Evolutionary conservation across 2,888 invertebrate species (phyloP).

Genomic region (Euclidia mi): DNA sequence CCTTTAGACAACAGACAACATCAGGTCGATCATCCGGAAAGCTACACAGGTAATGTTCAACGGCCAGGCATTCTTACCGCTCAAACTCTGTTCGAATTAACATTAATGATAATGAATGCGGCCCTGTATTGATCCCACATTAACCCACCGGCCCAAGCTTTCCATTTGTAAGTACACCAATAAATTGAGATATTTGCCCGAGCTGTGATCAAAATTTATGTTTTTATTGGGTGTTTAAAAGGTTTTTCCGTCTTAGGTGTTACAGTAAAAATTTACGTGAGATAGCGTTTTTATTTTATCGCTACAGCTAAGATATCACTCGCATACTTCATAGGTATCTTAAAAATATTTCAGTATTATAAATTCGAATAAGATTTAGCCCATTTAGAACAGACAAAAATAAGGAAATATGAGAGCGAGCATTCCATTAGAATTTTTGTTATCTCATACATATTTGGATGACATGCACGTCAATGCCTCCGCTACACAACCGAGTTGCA

Average conservation of each 20-base stretch:
- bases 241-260: not conserved
- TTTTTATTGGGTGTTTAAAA: constrained; percentile 32
- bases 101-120: constrained; percentile 76
- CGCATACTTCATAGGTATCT: too few species aligned
- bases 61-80: constrained; percentile 21
- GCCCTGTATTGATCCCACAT: constrained; percentile 64
- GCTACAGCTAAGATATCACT: too few species aligned
- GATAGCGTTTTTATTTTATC: too few species aligned
- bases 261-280: too few species aligned
- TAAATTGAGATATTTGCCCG: constrained; percentile 53
- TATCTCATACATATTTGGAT: constrained; percentile 42
- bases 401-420: constrained; percentile 12
- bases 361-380: too few species aligned
- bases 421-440: constrained; percentile 15
- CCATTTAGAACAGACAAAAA: too few species aligned
- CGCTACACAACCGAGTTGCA: constrained; percentile 28
- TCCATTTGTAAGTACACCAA: constrained; percentile 46
- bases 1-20: too few species aligned
- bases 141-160: constrained; percentile 50
- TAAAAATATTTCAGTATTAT: too few species aligned
- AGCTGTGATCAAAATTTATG: constrained; percentile 47
- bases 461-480: constrained; percentile 21
- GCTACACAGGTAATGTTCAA: not conserved
- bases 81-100: constrained; percentile 60
- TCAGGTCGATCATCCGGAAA: too few species aligned